Percentiles rank a stretch among this genome's conserved stretches.
These are phyloP conservation scores for Felis chaus DNA, from an alignment of 2,113 vertebrate genomes.

Conservation along the genomic window DNA sequence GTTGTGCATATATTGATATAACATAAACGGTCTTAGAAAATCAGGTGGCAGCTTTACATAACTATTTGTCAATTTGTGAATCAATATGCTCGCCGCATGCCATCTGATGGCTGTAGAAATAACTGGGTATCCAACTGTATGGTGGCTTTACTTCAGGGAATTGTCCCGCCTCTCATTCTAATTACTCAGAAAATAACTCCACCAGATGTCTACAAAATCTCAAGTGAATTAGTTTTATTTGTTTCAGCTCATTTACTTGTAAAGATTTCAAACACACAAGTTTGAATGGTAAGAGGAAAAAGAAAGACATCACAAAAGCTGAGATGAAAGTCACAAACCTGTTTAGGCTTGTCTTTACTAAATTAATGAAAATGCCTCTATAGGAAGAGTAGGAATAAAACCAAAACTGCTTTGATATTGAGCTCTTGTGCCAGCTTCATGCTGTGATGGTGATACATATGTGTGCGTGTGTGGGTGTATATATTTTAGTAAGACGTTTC, in stretches of 20 bases:
- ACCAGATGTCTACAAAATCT: constrained; percentile 82
- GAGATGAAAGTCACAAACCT: constrained; percentile 19
- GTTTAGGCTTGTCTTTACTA: constrained; percentile 37
- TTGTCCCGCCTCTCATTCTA: constrained; percentile 78
- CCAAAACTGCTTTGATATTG: not conserved
- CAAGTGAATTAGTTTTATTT: constrained; percentile 82
- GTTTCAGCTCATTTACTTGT: constrained; percentile 84
- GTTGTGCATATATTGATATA: not conserved
- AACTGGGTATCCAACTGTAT: constrained; percentile 63
- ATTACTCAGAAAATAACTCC: constrained; percentile 84
- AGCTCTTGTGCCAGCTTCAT: not conserved
- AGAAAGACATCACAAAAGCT: constrained; percentile 34
- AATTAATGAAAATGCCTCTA: constrained; percentile 21
- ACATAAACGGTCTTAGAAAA: not conserved
- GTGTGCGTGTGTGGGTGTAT: not conserved
- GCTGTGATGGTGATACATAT: not conserved
- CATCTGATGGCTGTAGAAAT: constrained; percentile 76
- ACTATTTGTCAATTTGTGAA: constrained; percentile 7
- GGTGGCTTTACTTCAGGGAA: constrained; percentile 72
- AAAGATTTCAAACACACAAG: constrained; percentile 73
- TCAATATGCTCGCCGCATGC: constrained; percentile 47
- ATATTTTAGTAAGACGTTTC: not conserved
- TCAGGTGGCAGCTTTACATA: not conserved
- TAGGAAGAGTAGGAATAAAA: constrained; percentile 23
- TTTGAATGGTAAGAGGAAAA: constrained; percentile 71